These are phyloP conservation scores for Esox niger DNA, from an alignment of 2,113 vertebrate species.

Conservation along the genomic window DNA sequence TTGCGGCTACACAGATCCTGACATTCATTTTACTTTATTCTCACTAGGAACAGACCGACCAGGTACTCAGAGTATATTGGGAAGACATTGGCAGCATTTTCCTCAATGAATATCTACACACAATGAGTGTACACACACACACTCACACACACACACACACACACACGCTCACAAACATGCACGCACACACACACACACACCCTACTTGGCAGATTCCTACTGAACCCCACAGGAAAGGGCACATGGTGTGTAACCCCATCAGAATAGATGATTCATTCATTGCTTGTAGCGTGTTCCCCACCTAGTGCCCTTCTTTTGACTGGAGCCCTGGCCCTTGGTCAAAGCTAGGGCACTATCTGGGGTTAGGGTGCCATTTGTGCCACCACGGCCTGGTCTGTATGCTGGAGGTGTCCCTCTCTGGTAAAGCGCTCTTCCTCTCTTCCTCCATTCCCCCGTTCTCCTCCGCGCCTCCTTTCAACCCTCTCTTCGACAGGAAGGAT, in stretches of 20 bases:
- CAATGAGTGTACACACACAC: too few relatives aligned
- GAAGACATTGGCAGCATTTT: conserved; percentile 63
- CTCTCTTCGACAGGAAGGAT: conserved; percentile 63
- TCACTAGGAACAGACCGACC: conserved; percentile 51
- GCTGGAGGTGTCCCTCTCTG: conserved; percentile 55
- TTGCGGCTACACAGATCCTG: too few relatives aligned
- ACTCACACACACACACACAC: too few relatives aligned
- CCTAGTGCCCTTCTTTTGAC: too few relatives aligned
- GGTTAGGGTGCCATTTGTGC: too few relatives aligned
- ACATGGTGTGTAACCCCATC: conserved; percentile 36
- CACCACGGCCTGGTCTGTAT: conserved; percentile 69
- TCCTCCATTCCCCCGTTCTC: conserved; percentile 58
- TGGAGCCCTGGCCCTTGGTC: too few relatives aligned
- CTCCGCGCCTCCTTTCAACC: conserved; percentile 57
- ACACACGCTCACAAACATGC: too few relatives aligned
- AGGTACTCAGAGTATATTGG: conserved; percentile 66
- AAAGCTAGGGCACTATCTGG: too few relatives aligned
- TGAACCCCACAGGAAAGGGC: conserved; percentile 59
- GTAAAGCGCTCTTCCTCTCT: conserved; percentile 72
- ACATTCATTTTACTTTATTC: too few relatives aligned
- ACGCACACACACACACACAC: too few relatives aligned
- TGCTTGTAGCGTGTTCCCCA: conserved; percentile 8
- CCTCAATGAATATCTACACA: conserved; percentile 28
- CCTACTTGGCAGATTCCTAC: conserved; percentile 62
- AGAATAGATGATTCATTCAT: conserved; percentile 69